phyloP scores from a whole-genome alignment of 2,113 vertebrate genomes.

The Lepisosteus oculatus region DNA sequence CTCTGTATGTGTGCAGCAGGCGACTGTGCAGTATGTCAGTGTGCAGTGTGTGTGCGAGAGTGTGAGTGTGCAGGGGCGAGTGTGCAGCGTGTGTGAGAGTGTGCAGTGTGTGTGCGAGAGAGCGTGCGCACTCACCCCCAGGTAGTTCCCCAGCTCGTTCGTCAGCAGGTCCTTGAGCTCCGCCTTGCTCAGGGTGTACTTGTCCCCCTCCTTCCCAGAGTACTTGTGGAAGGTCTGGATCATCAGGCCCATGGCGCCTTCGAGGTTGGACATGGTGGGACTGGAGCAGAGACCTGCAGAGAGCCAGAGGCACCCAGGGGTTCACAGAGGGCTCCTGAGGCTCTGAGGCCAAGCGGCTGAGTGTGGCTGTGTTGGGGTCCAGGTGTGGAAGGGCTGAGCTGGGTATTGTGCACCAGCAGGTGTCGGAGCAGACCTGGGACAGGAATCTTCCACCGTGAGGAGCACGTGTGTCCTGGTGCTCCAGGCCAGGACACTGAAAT shows the following conservation, averaged over 20 bases:
- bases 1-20: background rate
- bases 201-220: conserved; percentile 78
- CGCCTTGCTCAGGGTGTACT: conserved; percentile 69
- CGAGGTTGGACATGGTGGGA: conserved; percentile 70
- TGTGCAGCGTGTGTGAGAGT: conserved; percentile 28
- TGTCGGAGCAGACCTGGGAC: no score
- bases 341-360: no score
- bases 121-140: conserved; percentile 50
- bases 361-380: no score
- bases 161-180: conserved; percentile 79
- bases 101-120: conserved; percentile 16
- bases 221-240: conserved; percentile 84
- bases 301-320: no score
- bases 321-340: no score
- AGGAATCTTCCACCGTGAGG: no score
- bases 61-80: background rate
- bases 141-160: conserved; percentile 69
- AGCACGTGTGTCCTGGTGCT: no score
- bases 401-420: no score
- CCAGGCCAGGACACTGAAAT: no score
- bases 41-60: background rate
- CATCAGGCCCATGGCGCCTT: conserved; percentile 76
- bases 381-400: no score
- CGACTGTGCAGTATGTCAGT: no score
- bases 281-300: background rate